Evolutionary conservation across 2,888 invertebrate species (phyloP).

Genomic region (Acleris literana): DNA sequence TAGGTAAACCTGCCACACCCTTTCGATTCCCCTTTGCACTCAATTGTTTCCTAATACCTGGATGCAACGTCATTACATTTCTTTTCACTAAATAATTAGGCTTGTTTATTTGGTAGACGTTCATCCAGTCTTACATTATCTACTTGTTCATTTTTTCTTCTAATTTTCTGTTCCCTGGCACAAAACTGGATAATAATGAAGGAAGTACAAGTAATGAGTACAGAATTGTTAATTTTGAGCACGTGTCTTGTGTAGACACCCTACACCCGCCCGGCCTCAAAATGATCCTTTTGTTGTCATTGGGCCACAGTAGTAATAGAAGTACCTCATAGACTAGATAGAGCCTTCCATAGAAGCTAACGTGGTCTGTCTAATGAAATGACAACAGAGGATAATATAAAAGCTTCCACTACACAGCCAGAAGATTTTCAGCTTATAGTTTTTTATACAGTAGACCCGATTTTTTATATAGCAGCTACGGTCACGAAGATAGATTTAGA

Average conservation of each 20-base stretch:
- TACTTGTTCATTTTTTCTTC: conserved; percentile 72
- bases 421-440: conserved; percentile 58
- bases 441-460: conserved; percentile 50
- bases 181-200: conserved; percentile 71
- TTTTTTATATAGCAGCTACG: conserved; percentile 45
- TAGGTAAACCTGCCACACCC: conserved; percentile 39
- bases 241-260: conserved; percentile 81
- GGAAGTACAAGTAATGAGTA: conserved; percentile 83
- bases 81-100: conserved; percentile 8
- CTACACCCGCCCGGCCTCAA: conserved; percentile 70
- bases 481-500: conserved; percentile 18
- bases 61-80: conserved; percentile 39
- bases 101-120: conserved; percentile 37
- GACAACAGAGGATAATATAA: conserved; percentile 59
- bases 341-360: conserved; percentile 48
- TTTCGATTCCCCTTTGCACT: conserved; percentile 31
- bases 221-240: conserved; percentile 75
- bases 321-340: conserved; percentile 54
- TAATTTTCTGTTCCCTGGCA: conserved; percentile 77
- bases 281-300: conserved; percentile 69
- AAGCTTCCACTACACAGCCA: conserved; percentile 68
- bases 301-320: conserved; percentile 67
- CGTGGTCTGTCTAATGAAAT: conserved; percentile 48
- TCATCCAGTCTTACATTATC: conserved; percentile 53
- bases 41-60: conserved; percentile 37